Percentiles rank a stretch among this genome's conserved stretches.
phyloP scores from a whole-genome alignment of 2,113 vertebrate genomes.

The Oxyruncus cristatus region DNA sequence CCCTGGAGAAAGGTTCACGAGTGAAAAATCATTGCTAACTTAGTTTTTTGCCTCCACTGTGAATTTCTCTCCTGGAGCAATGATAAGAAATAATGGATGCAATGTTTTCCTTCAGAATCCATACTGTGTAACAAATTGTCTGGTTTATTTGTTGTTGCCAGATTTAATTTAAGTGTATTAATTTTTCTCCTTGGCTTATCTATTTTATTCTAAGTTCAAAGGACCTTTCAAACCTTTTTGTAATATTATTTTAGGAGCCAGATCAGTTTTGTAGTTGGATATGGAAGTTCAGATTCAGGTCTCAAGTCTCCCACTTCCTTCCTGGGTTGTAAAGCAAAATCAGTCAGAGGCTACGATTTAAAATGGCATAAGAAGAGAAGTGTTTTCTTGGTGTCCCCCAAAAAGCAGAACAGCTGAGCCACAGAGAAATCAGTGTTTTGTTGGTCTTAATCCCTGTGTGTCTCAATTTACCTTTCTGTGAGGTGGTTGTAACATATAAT shows the following conservation, averaged over 20 bases:
- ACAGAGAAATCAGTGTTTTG: background rate
- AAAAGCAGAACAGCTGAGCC: background rate
- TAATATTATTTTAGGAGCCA: background rate
- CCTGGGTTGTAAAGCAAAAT: background rate
- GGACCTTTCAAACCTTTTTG: background rate
- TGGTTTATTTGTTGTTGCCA: constrained; percentile 51
- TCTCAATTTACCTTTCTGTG: background rate
- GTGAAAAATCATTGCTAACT: constrained; percentile 68
- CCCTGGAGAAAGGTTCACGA: constrained; percentile 47
- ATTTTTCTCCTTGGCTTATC: constrained; percentile 32
- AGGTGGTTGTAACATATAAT: background rate
- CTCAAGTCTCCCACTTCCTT: background rate
- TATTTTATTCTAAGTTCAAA: constrained; percentile 7
- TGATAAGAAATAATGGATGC: constrained; percentile 57
- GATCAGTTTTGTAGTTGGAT: background rate
- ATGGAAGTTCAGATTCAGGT: background rate
- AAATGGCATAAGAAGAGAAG: background rate
- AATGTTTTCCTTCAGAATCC: constrained; percentile 1
- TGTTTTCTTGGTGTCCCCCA: background rate
- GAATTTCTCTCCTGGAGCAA: constrained; percentile 57
- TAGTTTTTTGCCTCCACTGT: constrained; percentile 43
- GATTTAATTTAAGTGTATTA: constrained; percentile 50
- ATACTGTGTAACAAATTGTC: constrained; percentile 4
- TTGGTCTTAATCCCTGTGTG: background rate
- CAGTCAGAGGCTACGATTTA: background rate